Percentiles rank a stretch among this genome's conserved stretches.
Evolutionary conservation across 2,888 invertebrate genomes (phyloP).

Genomic region (Gryllus longicercus): DNA sequence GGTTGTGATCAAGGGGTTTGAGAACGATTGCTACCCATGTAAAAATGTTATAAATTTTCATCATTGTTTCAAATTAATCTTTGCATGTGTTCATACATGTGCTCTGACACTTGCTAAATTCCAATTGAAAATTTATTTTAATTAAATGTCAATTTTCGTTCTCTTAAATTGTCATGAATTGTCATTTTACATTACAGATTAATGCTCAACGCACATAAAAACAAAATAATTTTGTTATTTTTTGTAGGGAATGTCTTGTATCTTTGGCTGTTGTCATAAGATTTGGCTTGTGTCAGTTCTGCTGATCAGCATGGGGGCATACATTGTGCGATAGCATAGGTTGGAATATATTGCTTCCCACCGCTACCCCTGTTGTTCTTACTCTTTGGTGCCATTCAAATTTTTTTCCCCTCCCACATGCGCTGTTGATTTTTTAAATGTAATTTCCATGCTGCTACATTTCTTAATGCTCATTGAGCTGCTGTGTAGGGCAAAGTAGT

Average conservation of each 20-base stretch:
- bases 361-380: background rate
- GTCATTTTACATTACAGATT: background rate
- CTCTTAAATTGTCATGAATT: background rate
- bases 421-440: background rate
- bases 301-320: background rate
- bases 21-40: too few species aligned
- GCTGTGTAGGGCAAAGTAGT: slow-evolving; percentile 1
- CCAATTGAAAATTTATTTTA: slow-evolving; percentile 21
- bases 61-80: slow-evolving; percentile 11
- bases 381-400: background rate
- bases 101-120: background rate
- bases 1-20: too few species aligned
- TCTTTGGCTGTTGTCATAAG: too few species aligned
- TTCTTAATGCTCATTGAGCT: background rate
- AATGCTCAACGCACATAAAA: slow-evolving; percentile 2
- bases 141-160: background rate
- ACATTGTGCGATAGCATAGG: background rate
- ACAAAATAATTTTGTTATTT: background rate
- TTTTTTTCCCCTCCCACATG: background rate
- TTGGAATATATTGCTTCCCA: background rate
- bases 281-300: too few species aligned
- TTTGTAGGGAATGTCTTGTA: too few species aligned
- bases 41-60: background rate
- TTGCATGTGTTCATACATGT: background rate
- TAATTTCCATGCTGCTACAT: background rate